Conservation (phyloP, 1,140 invertebrate genomes). For the Pseudomyrmex flavicornis region DNA sequence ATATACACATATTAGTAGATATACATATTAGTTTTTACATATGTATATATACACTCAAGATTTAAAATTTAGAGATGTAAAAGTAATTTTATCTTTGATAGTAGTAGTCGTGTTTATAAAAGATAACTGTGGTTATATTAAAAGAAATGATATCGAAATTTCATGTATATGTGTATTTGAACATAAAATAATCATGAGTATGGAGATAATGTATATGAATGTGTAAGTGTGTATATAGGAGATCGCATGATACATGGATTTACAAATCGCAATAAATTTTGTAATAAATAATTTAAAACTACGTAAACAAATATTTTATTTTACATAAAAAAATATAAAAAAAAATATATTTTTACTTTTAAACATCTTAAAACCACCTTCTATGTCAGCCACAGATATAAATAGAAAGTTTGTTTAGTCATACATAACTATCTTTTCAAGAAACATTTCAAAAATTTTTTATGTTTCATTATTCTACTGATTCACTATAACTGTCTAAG, state of each 20-base stretch:
- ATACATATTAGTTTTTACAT: too few relatives aligned
- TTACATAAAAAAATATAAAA: conserved; percentile 7
- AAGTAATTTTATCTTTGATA: too few relatives aligned
- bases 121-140: neutral
- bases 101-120: neutral
- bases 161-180: neutral
- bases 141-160: neutral
- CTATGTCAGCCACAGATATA: neutral
- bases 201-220: neutral
- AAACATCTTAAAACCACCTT: neutral
- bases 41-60: too few relatives aligned
- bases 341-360: neutral
- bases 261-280: neutral
- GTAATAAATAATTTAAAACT: conserved; percentile 7
- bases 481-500: too few relatives aligned
- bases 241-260: neutral
- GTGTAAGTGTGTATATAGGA: too few relatives aligned
- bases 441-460: neutral
- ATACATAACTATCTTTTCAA: neutral
- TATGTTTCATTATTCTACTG: neutral
- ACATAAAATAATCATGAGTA: neutral
- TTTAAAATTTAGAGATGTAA: too few relatives aligned
- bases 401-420: conserved; percentile 19
- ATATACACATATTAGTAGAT: too few relatives aligned
- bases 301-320: conserved; percentile 1